phyloP scores from a whole-genome alignment of 2,113 vertebrate genomes.

The Sialia sialis region DNA sequence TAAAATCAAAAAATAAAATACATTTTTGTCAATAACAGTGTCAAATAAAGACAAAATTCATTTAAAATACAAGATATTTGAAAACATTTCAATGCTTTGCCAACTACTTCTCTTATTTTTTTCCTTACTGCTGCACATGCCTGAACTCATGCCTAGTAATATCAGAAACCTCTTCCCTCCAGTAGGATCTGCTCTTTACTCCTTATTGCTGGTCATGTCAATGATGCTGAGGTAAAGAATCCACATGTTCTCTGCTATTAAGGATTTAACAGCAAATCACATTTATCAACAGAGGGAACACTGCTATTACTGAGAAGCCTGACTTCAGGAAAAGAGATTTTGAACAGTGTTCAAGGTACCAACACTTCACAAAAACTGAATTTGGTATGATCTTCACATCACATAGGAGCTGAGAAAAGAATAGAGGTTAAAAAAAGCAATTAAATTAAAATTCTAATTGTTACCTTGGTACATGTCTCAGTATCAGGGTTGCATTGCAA shows the following conservation, averaged over 20 bases:
- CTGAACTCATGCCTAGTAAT: not conserved
- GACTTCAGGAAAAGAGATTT: not conserved
- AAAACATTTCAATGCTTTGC: not conserved
- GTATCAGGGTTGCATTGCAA: conserved; percentile 97
- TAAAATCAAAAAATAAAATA: not conserved
- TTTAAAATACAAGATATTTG: not conserved
- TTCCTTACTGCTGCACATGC: not conserved
- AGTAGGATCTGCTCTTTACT: not conserved
- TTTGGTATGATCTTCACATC: not conserved
- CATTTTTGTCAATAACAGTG: not conserved
- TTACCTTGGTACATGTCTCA: conserved; percentile 94
- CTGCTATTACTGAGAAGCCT: not conserved
- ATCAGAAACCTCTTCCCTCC: not conserved
- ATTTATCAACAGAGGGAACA: not conserved
- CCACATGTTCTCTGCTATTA: not conserved
- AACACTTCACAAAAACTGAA: not conserved
- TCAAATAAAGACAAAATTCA: not conserved
- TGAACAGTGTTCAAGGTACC: not conserved
- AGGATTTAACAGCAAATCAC: not conserved
- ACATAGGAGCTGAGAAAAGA: not conserved
- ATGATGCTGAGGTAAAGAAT: not conserved
- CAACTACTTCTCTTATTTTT: not conserved
- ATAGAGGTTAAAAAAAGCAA: not conserved
- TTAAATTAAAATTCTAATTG: not conserved
- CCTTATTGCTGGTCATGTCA: not conserved